A percentile compares a stretch with the other conserved stretches of the same genome.
These are phyloP conservation scores for Pterocles orientalis DNA, from an alignment of 2,113 vertebrate genomes.

Conservation along the genomic window DNA sequence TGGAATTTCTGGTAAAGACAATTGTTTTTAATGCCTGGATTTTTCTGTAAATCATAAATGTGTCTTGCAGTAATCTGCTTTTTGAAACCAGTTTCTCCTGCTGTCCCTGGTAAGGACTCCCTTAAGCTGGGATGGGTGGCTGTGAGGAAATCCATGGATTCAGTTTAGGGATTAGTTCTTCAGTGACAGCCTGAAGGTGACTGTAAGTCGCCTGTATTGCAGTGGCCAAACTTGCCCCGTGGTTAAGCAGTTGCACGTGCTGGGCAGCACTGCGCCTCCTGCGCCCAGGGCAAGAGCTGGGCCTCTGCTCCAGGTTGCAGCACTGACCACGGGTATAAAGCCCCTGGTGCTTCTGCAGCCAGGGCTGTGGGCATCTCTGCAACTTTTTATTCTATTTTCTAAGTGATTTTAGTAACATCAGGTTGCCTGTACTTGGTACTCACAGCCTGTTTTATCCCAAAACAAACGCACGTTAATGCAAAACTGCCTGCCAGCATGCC, in stretches of 20 bases:
- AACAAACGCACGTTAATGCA: conserved; percentile 21
- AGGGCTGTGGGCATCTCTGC: neutral
- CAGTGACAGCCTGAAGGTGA: neutral
- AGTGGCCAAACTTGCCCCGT: neutral
- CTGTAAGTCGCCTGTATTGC: neutral
- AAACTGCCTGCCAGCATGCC: neutral
- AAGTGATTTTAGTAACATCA: neutral
- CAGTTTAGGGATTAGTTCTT: neutral
- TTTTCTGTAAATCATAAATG: neutral
- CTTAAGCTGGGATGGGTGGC: neutral
- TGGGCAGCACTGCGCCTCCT: neutral
- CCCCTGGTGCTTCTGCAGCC: neutral
- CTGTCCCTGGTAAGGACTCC: neutral
- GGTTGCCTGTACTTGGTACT: neutral
- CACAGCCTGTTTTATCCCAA: conserved; percentile 25
- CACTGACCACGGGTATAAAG: accelerated
- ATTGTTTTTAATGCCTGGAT: conserved; percentile 26
- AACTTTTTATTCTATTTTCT: neutral
- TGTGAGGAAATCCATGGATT: neutral
- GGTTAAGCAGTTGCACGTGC: neutral
- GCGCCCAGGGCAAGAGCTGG: neutral
- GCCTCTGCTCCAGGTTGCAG: neutral
- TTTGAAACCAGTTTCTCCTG: conserved; percentile 7
- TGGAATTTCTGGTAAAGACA: conserved; percentile 51
- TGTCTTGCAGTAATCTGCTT: conserved; percentile 53